Evolutionary conservation across 1,140 invertebrate genomes (phyloP).

Genomic region (Centruroides vittatus): DNA sequence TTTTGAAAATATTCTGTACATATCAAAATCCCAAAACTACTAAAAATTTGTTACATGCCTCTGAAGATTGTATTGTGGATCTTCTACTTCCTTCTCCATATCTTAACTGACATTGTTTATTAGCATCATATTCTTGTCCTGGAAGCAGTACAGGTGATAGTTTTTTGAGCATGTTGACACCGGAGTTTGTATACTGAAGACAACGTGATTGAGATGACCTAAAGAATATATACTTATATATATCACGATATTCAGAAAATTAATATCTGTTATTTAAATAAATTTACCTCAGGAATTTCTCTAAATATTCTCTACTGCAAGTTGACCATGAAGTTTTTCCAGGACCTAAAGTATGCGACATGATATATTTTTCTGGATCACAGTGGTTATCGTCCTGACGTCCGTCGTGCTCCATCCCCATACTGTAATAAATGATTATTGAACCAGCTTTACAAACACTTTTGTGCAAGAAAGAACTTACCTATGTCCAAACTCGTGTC

Average conservation of each 20-base stretch:
- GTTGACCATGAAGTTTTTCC: conserved; percentile 51
- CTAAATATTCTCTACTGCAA: conserved; percentile 42
- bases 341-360: conserved; percentile 49
- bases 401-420: conserved; percentile 51
- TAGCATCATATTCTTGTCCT: conserved; percentile 20
- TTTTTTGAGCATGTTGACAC: conserved; percentile 16
- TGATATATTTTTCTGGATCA: conserved; percentile 43
- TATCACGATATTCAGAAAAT: neutral
- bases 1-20: too few relatives aligned
- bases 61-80: conserved; percentile 9
- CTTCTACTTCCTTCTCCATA: conserved; percentile 16
- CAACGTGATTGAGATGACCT: conserved; percentile 16
- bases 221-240: neutral
- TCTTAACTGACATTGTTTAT: conserved; percentile 19
- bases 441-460: neutral
- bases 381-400: conserved; percentile 44
- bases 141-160: conserved; percentile 16
- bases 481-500: conserved; percentile 46
- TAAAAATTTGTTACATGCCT: neutral
- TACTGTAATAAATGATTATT: conserved; percentile 20
- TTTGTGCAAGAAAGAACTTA: neutral
- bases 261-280: too few relatives aligned
- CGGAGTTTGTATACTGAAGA: conserved; percentile 8
- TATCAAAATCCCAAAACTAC: too few relatives aligned
- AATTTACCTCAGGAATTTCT: conserved; percentile 40